Evolutionary conservation across 2,888 invertebrate genomes (phyloP).

Genomic region (Chloromyia formosa): DNA sequence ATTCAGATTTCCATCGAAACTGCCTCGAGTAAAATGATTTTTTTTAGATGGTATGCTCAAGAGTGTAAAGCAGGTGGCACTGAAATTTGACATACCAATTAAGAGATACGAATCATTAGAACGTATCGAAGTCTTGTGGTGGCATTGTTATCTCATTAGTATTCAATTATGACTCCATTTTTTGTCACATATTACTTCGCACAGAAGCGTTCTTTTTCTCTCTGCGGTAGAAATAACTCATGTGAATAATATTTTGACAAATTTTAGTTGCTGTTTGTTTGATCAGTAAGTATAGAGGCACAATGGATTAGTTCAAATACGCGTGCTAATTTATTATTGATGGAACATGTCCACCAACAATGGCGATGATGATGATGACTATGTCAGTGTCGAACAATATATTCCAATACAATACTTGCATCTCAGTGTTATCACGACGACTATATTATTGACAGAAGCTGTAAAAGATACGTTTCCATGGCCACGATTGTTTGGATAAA

Average conservation of each 20-base stretch:
- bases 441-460: constrained; percentile 3
- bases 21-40: no score
- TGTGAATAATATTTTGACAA: constrained; percentile 34
- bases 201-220: not conserved
- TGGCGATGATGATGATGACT: not conserved
- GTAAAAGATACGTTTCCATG: constrained; percentile 14
- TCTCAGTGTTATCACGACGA: not conserved
- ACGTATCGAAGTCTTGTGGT: not conserved
- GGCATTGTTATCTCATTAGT: constrained; percentile 41
- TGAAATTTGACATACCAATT: not conserved
- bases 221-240: not conserved
- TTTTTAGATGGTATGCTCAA: no score
- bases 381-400: not conserved
- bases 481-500: constrained; percentile 15
- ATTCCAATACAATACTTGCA: not conserved
- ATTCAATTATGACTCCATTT: constrained; percentile 21
- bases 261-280: constrained; percentile 12
- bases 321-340: constrained; percentile 38
- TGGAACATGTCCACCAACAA: not conserved
- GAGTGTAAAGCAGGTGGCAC: constrained; percentile 13
- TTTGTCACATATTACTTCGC: not conserved
- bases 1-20: no score
- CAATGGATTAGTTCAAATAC: constrained; percentile 23
- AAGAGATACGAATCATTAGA: not conserved
- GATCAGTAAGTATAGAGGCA: not conserved